Conservation (phyloP, 2,797 vertebrate genomes). For the Margarornis squamiger region DNA sequence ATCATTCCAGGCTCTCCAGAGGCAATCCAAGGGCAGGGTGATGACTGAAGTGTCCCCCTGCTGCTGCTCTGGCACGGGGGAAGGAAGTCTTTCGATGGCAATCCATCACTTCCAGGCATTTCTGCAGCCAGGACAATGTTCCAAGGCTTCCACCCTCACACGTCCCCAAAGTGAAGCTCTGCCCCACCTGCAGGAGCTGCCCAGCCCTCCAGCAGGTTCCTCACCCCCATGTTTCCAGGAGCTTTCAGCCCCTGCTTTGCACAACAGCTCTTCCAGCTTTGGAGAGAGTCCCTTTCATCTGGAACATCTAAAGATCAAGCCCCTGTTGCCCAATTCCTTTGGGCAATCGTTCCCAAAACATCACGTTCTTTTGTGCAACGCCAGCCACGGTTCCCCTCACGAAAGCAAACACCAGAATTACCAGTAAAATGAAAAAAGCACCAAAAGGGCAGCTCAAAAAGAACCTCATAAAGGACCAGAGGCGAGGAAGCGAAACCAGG, state of each 20-base stretch:
- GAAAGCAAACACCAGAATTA: background rate
- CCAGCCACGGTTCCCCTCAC: background rate
- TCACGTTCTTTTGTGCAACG: background rate
- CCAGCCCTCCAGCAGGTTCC: background rate
- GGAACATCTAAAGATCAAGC: background rate
- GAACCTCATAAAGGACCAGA: background rate
- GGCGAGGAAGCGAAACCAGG: fast-evolving
- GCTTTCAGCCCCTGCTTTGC: background rate
- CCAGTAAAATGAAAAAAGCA: no score
- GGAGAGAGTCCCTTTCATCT: background rate
- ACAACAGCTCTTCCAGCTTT: background rate
- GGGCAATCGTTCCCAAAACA: background rate
- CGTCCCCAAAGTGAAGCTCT: background rate
- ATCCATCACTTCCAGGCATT: background rate
- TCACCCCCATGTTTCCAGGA: background rate
- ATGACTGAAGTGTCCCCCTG: background rate
- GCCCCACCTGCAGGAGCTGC: background rate
- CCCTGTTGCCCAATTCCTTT: background rate
- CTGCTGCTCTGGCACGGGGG: background rate
- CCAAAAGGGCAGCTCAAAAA: background rate
- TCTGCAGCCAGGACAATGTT: background rate
- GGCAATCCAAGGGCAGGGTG: background rate
- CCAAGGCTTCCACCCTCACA: background rate
- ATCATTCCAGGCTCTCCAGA: background rate
- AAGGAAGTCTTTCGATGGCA: background rate